Conservation (phyloP, 2,797 vertebrate genomes). For the Oceanodroma leucorhoa region DNA sequence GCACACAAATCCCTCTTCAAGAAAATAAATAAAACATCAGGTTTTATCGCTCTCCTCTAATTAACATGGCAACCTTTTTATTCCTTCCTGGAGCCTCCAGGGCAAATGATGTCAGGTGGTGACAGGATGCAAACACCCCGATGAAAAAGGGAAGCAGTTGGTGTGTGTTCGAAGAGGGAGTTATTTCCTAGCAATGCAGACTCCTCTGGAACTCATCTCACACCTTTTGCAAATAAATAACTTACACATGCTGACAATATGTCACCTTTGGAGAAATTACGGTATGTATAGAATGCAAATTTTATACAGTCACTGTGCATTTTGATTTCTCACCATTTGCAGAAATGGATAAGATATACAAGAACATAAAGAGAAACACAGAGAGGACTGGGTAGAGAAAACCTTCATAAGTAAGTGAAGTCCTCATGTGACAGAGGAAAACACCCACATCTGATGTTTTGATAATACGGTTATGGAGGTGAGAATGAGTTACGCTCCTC, state of each 20-base stretch:
- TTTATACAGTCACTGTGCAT: not conserved
- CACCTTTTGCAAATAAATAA: slow-evolving; percentile 27
- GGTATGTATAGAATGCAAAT: slow-evolving; percentile 7
- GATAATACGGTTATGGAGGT: not conserved
- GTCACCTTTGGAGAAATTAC: slow-evolving; percentile 39
- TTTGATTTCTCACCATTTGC: not conserved
- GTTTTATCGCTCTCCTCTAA: slow-evolving; percentile 44
- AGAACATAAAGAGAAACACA: not conserved
- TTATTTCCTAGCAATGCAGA: slow-evolving; percentile 3
- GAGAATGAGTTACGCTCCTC: not conserved
- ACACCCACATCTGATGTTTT: not conserved
- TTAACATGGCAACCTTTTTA: slow-evolving; percentile 40
- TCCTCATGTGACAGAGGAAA: not conserved
- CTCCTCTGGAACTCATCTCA: slow-evolving; percentile 1
- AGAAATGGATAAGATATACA: not conserved
- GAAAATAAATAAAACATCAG: slow-evolving; percentile 66
- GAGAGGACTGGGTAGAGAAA: not conserved
- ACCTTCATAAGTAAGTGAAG: not conserved
- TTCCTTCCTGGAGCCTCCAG: slow-evolving; percentile 25
- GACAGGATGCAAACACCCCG: not conserved
- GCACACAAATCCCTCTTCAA: slow-evolving; percentile 44
- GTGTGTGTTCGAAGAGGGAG: not conserved
- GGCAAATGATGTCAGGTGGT: slow-evolving; percentile 35
- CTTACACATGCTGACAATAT: not conserved
- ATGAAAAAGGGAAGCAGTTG: slow-evolving; percentile 31